These are phyloP conservation scores for Heliconius hortense DNA, from an alignment of 2,888 invertebrate species.

Conservation along the genomic window DNA sequence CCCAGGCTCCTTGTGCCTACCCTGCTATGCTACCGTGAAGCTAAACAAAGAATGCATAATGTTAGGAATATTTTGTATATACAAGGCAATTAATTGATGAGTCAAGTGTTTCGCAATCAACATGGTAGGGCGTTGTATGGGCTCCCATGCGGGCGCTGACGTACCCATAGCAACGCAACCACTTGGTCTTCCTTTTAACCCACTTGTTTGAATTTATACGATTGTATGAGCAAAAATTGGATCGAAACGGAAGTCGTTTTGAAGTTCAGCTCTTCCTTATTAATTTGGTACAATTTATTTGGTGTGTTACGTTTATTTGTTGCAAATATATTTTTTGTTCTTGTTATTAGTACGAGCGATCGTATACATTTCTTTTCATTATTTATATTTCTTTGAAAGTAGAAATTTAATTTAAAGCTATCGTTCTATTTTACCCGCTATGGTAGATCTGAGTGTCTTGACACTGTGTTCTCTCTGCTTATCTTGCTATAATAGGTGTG, in stretches of 20 bases:
- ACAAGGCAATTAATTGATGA: conserved; percentile 29
- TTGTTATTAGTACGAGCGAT: no score
- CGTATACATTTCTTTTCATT: no score
- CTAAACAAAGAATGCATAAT: no score
- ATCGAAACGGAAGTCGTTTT: conserved; percentile 32
- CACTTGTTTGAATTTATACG: conserved; percentile 46
- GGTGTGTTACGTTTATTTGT: neutral
- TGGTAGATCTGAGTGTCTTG: no score
- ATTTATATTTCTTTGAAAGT: no score
- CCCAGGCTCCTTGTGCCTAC: no score
- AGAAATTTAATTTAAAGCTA: no score
- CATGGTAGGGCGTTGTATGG: conserved; percentile 41
- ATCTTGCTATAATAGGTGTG: no score
- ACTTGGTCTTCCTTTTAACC: conserved; percentile 42
- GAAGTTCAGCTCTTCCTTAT: conserved; percentile 30
- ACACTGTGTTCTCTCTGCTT: no score
- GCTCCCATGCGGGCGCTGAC: conserved; percentile 71
- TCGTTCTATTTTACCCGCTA: no score
- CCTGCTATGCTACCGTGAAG: no score
- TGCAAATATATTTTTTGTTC: no score
- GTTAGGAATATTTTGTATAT: neutral
- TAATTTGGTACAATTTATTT: neutral
- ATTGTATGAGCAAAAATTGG: conserved; percentile 22
- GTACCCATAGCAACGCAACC: conserved; percentile 62
- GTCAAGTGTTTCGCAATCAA: conserved; percentile 43